Evolutionary conservation across 2,797 vertebrate species (phyloP).

Genomic region (Tolypeutes matacus): DNA sequence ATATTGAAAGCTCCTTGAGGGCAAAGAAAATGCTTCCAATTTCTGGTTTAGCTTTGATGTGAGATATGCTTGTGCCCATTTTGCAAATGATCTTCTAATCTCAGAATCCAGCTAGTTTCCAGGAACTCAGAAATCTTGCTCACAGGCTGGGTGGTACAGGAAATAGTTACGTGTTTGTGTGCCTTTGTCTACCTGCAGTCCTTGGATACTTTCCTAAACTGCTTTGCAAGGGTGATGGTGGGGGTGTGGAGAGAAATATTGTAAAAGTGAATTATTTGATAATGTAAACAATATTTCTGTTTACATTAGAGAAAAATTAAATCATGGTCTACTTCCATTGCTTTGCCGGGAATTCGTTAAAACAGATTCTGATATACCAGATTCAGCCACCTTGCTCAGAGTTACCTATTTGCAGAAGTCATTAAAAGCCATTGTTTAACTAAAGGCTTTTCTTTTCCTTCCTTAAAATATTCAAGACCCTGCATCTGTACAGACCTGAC

Average conservation of each 20-base stretch:
- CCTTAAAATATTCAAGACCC: slow-evolving; percentile 64
- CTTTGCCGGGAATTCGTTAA: slow-evolving; percentile 28
- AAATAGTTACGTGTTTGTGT: background rate
- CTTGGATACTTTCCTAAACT: background rate
- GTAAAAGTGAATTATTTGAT: slow-evolving; percentile 60
- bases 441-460: slow-evolving; percentile 73
- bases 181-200: background rate
- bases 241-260: background rate
- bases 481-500: slow-evolving; percentile 66
- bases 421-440: slow-evolving; percentile 79
- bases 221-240: background rate
- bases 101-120: background rate
- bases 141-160: background rate
- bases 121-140: background rate
- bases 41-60: background rate
- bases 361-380: slow-evolving; percentile 31
- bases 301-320: slow-evolving; percentile 26
- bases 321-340: background rate
- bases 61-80: background rate
- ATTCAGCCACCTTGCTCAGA: background rate
- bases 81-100: background rate
- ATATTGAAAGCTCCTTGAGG: background rate
- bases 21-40: background rate
- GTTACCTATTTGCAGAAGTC: slow-evolving; percentile 73
- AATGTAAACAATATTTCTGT: slow-evolving; percentile 37